Base-by-base conservation (phyloP, 1,140 invertebrate species). In the Drosophila sp. region DNA sequence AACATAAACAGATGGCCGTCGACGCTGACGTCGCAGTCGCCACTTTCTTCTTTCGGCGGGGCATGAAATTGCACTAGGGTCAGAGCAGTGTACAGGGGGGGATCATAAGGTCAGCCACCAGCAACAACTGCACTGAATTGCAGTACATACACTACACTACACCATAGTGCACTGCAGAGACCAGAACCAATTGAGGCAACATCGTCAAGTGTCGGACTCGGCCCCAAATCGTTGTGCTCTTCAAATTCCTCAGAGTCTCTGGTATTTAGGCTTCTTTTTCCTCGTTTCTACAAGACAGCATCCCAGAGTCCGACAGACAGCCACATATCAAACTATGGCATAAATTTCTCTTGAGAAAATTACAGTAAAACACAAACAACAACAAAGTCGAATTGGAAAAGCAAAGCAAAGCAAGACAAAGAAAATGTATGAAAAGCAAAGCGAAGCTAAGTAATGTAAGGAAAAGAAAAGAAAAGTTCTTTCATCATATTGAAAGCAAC, bases 291-390 rank as follows among this genome's bases (percentile, higher is more conserved):
- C 14, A 56, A 21, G 21, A 18, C 40, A 57, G 21, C 16, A 18
- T 46, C 16, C 16, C 9, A 9, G 21, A 13, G 40, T 29, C 71
- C 59, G 45, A 56, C 38, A 32, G 71, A 72, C 78, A 76, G 66
- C 59, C 27, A 71, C 74, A 50, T 66, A 65, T 77, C 76, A 83
- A 83, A 76, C 59, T 73, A 48, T 80, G 77, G 78, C 81, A 86
- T 78, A 71, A 84, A 84, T 84, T 84, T 84, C 81, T 86, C 81
- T 86, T 43, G 77, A 77, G 69, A 84, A 84, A 86, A 67, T 73
- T 59, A 32, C 64, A 32, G 74, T 69, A 59, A 79, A 72, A 72
- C 65, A 59, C 53, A 61, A 78, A 56, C 18, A 70, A 27, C 25
- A 65, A 56, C 50, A 65, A 45, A 65, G 63, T n/a, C 62, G 34